These are phyloP conservation scores for Acanthococcus lagerstroemiae DNA, from an alignment of 2,888 invertebrate genomes.

Conservation along the genomic window DNA sequence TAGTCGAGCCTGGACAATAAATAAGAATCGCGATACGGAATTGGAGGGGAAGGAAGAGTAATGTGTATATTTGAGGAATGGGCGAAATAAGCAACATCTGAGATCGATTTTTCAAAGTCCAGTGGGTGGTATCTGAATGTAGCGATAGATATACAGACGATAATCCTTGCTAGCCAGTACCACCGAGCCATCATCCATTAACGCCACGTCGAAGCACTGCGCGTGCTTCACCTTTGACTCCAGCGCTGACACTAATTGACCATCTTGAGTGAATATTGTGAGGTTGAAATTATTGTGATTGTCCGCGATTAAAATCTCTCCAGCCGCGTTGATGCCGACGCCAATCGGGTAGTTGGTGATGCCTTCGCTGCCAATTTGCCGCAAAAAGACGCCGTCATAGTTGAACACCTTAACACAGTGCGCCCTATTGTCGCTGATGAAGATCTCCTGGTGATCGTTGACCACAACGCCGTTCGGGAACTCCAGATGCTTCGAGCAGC, in stretches of 20 bases:
- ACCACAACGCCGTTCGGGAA: constrained; percentile 99
- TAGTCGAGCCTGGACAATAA: background rate
- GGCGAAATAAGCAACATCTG: constrained; percentile 25
- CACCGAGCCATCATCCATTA: constrained; percentile 98
- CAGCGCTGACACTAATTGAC: constrained; percentile 91
- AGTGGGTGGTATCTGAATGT: constrained; percentile 78
- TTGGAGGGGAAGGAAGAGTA: background rate
- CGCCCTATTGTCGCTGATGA: constrained; percentile 98
- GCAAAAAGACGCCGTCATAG: constrained; percentile 89
- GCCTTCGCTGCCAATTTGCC: constrained; percentile 98
- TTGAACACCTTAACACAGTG: constrained; percentile 99
- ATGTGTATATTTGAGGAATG: constrained; percentile 21
- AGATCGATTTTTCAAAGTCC: constrained; percentile 29
- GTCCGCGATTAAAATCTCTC: constrained; percentile 96
- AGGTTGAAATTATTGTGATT: constrained; percentile 99
- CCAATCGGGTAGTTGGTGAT: constrained; percentile 99
- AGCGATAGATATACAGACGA: constrained; percentile 97
- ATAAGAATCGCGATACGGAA: constrained; percentile 7
- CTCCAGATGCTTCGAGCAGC: constrained; percentile 95
- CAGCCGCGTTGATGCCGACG: constrained; percentile 93
- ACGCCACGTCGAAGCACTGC: constrained; percentile 97
- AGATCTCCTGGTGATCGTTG: constrained; percentile 98
- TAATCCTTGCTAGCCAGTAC: constrained; percentile 99
- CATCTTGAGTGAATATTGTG: constrained; percentile 97
- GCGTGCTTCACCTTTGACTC: constrained; percentile 99